Percentiles rank a stretch among this genome's conserved stretches.
These are phyloP conservation scores for Hydrochoerus hydrochaeris DNA, from an alignment of 2,113 vertebrate genomes.

Conservation along the genomic window DNA sequence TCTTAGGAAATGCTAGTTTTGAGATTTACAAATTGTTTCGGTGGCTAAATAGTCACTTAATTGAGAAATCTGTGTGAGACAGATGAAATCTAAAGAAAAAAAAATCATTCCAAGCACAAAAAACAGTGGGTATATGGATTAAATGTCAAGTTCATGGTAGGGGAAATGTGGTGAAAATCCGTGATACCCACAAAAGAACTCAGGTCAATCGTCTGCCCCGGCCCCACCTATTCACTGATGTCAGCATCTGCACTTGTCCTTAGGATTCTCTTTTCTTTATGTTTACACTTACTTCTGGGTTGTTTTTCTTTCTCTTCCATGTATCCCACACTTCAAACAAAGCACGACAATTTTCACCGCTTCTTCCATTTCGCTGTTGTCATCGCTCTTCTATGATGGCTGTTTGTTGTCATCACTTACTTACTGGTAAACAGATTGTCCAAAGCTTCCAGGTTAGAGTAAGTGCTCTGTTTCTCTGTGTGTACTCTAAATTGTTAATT, in stretches of 20 bases:
- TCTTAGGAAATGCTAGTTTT: conserved; percentile 25
- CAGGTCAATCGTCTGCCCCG: too few relatives aligned
- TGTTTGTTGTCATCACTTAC: not conserved
- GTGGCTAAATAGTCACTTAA: conserved; percentile 11
- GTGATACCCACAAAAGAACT: too few relatives aligned
- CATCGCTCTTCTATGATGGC: not conserved
- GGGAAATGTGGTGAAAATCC: conserved; percentile 39
- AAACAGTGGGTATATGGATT: conserved; percentile 47
- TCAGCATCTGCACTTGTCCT: not conserved
- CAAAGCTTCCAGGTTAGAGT: not conserved
- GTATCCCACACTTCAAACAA: not conserved
- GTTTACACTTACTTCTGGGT: not conserved
- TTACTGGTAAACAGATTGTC: not conserved
- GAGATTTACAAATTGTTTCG: conserved; percentile 26
- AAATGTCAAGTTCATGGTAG: conserved; percentile 53
- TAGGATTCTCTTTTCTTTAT: not conserved
- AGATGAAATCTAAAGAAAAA: conserved; percentile 46
- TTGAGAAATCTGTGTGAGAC: conserved; percentile 15
- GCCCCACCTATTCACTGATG: not conserved
- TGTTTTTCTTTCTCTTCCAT: not conserved
- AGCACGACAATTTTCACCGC: not conserved
- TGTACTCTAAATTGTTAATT: not conserved
- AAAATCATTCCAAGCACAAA: not conserved
- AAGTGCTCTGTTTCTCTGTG: not conserved
- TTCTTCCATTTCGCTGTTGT: not conserved